These are phyloP conservation scores for Malurus elegans DNA, from an alignment of 2,113 vertebrate species.

Conservation along the genomic window DNA sequence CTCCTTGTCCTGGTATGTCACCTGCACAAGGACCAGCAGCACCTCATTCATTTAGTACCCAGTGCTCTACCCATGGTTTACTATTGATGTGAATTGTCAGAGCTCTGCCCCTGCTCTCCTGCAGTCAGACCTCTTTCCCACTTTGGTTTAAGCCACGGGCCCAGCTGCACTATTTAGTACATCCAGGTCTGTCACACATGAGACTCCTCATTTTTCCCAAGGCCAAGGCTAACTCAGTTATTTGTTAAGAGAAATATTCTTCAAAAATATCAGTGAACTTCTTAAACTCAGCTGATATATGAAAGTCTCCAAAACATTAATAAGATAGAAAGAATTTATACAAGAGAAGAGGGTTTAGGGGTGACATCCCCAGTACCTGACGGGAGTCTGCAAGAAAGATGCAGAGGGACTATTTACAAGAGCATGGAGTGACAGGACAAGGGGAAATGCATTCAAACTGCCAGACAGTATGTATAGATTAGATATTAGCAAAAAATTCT, in stretches of 20 bases:
- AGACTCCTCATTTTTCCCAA: background rate
- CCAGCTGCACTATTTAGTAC: background rate
- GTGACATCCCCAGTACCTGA: background rate
- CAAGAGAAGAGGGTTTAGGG: background rate
- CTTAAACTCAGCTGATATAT: background rate
- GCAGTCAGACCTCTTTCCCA: background rate
- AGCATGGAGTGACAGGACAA: background rate
- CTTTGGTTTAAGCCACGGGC: accelerated
- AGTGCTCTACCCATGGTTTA: background rate
- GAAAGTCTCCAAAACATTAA: background rate
- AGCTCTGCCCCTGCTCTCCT: accelerated
- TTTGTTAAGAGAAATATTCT: background rate
- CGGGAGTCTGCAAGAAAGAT: background rate
- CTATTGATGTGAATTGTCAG: accelerated
- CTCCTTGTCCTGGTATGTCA: background rate
- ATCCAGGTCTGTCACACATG: background rate
- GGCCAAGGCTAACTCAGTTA: background rate
- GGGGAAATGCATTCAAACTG: background rate
- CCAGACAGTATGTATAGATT: background rate
- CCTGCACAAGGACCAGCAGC: background rate
- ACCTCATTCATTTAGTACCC: accelerated
- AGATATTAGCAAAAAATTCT: background rate
- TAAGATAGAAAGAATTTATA: background rate
- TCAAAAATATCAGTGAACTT: background rate
- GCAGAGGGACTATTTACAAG: background rate